A percentile compares a stretch with the other conserved stretches of the same genome.
Conservation (phyloP, 2,113 vertebrate species). For the Ammospiza caudacuta region DNA sequence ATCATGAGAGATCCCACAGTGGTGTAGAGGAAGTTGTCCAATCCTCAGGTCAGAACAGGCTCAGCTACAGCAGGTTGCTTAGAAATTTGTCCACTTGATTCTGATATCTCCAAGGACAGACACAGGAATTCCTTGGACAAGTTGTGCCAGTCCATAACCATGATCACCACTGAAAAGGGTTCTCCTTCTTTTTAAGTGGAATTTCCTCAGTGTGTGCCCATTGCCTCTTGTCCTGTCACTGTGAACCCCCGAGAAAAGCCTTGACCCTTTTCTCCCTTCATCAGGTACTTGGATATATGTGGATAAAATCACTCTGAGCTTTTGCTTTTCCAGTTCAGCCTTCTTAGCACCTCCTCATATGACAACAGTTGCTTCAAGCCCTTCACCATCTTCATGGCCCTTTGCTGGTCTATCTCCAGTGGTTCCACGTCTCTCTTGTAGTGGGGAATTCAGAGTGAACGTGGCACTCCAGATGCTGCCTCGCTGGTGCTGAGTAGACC, state of each 20-base stretch:
- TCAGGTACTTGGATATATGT: background rate
- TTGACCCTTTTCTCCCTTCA: background rate
- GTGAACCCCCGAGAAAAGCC: background rate
- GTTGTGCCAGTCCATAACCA: background rate
- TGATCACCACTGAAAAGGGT: background rate
- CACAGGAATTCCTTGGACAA: background rate
- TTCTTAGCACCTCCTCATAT: background rate
- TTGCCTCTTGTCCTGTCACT: background rate
- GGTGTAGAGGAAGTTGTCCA: background rate
- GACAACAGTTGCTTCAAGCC: background rate
- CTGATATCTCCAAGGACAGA: background rate
- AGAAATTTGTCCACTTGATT: background rate
- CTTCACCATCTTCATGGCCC: background rate
- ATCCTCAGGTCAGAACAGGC: background rate
- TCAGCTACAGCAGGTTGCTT: background rate
- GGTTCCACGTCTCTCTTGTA: background rate
- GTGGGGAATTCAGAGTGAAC: background rate
- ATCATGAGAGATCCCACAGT: accelerated
- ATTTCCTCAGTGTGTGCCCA: accelerated
- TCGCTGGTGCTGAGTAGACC: background rate
- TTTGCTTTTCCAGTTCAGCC: background rate
- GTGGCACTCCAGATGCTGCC: background rate
- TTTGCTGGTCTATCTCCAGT: background rate
- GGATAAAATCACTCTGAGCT: background rate
- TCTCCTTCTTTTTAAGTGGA: background rate